These are phyloP conservation scores for Tetramorium bicarinatum DNA, from an alignment of 2,888 invertebrate species.

Conservation along the genomic window DNA sequence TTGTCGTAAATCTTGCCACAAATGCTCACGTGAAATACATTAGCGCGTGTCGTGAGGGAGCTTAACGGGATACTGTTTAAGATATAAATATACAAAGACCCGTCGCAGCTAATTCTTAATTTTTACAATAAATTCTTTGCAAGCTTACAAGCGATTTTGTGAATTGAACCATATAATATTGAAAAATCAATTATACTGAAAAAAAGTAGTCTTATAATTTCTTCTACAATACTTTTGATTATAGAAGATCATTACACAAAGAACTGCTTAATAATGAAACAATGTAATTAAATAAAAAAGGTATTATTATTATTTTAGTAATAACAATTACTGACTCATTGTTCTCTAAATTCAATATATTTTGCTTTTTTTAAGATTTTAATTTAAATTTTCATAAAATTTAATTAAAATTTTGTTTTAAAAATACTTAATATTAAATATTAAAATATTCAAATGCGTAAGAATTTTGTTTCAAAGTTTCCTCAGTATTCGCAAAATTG, in stretches of 20 bases:
- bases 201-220: not conserved
- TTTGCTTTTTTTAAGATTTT: not conserved
- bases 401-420: not conserved
- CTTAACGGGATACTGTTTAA: not conserved
- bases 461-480: constrained; percentile 9
- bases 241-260: not conserved
- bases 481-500: not conserved
- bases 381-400: constrained; percentile 4
- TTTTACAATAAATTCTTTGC: not conserved
- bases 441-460: constrained; percentile 15
- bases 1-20: constrained; percentile 51
- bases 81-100: not conserved
- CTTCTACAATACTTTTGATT: not conserved
- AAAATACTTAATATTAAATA: constrained; percentile 24
- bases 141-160: not conserved
- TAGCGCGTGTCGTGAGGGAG: not conserved
- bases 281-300: not conserved
- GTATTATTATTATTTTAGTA: not conserved
- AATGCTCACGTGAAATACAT: constrained; percentile 20
- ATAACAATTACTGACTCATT: not conserved
- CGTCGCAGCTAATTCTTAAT: not conserved
- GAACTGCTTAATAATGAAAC: not conserved
- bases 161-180: not conserved
- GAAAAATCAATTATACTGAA: not conserved
- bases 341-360: not conserved